Conservation (phyloP, 2,888 invertebrate species). For the Andrena praecox region DNA sequence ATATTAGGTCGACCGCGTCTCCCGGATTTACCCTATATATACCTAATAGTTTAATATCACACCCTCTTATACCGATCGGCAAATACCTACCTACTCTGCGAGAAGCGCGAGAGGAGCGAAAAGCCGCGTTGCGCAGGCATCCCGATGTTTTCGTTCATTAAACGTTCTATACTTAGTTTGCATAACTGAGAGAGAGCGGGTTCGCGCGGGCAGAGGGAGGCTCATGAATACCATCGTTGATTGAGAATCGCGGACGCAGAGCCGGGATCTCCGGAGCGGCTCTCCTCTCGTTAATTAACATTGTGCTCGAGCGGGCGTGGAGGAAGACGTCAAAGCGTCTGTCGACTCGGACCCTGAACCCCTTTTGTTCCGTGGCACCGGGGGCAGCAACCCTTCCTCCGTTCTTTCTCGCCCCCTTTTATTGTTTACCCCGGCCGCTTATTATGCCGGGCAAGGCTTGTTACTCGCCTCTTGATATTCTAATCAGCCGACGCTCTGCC, state of each 20-base stretch:
- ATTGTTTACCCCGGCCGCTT: slow-evolving; percentile 79
- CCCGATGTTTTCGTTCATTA: slow-evolving; percentile 62
- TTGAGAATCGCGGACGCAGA: slow-evolving; percentile 78
- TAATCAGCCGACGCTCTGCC: slow-evolving; percentile 74
- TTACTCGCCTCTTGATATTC: slow-evolving; percentile 78
- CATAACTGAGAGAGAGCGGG: slow-evolving; percentile 50
- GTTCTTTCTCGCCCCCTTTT: slow-evolving; percentile 75
- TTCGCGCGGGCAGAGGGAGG: slow-evolving; percentile 27
- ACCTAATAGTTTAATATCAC: no score
- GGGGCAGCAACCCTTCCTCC: slow-evolving; percentile 53
- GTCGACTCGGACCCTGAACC: slow-evolving; percentile 63
- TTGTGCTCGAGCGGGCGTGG: slow-evolving; percentile 70
- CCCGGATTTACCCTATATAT: no score
- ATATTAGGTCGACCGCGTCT: no score
- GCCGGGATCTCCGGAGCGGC: slow-evolving; percentile 55
- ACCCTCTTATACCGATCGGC: not conserved
- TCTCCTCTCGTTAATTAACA: slow-evolving; percentile 83
- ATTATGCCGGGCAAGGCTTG: slow-evolving; percentile 75
- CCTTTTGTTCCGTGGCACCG: slow-evolving; percentile 65
- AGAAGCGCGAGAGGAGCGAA: slow-evolving; percentile 15
- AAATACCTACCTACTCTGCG: not conserved
- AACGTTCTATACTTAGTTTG: slow-evolving; percentile 64
- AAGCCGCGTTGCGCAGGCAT: slow-evolving; percentile 29
- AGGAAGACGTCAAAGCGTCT: slow-evolving; percentile 82
- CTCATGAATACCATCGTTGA: slow-evolving; percentile 82